Evolutionary conservation across 2,113 vertebrate genomes (phyloP).

Genomic region (Desmodus rotundus): DNA sequence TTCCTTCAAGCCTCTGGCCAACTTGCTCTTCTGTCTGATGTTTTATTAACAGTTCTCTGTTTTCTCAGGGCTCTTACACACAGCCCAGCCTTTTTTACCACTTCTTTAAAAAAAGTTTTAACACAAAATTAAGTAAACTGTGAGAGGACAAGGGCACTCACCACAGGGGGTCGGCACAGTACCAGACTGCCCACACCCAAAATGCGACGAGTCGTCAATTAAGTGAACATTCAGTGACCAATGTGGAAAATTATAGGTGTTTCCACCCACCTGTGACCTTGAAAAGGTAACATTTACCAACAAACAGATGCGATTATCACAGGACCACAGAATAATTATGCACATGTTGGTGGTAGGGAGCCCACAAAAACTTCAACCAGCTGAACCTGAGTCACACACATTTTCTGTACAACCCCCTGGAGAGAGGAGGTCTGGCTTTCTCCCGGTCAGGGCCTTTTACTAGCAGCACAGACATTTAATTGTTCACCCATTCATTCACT

Average conservation of each 20-base stretch:
- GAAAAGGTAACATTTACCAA: background rate
- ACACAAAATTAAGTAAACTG: background rate
- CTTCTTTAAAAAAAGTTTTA: background rate
- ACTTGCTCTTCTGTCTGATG: background rate
- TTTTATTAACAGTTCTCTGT: background rate
- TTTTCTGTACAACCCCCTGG: background rate
- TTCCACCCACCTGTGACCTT: background rate
- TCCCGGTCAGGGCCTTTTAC: background rate
- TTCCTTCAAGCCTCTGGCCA: background rate
- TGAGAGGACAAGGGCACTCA: rapidly evolving
- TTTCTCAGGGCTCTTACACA: background rate
- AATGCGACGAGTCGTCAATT: rapidly evolving
- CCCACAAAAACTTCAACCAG: no score
- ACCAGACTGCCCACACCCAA: background rate
- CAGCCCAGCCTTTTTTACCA: background rate
- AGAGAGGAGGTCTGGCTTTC: no score
- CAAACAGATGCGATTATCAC: background rate
- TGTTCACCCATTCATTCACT: background rate
- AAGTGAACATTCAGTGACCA: background rate
- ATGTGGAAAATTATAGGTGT: background rate
- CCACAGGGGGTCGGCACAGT: rapidly evolving
- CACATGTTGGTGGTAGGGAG: background rate
- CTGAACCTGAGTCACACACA: background rate
- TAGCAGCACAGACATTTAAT: background rate
- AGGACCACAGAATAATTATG: background rate